Evolutionary conservation across 1,140 invertebrate genomes (phyloP).

Genomic region (Drosophila gunungcola): DNA sequence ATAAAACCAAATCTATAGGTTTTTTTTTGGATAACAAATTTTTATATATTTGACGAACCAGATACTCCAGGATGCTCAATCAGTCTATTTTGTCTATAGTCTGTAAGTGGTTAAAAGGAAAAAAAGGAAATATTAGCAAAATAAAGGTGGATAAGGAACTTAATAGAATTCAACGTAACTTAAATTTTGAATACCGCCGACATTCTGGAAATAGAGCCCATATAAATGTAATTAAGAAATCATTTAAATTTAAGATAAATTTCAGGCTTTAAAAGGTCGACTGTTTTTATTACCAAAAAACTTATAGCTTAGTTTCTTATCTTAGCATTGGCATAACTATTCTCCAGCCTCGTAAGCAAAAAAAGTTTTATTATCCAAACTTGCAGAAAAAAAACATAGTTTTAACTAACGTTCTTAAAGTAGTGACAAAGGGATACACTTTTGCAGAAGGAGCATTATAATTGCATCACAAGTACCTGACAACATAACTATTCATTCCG

Average conservation of each 20-base stretch:
- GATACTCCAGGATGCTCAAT: conserved; percentile 89
- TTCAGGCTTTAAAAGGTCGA: not conserved
- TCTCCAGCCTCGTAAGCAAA: not conserved
- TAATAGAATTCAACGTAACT: no score
- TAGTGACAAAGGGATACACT: conserved; percentile 30
- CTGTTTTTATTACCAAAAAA: not conserved
- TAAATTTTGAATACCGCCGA: no score
- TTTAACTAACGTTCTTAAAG: not conserved
- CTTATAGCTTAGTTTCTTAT: not conserved
- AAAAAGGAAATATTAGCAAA: not conserved
- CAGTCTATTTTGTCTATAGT: conserved; percentile 84
- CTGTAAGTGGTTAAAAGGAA: conserved; percentile 44
- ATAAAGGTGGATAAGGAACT: no score
- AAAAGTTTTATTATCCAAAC: not conserved
- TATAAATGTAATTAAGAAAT: not conserved
- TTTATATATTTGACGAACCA: conserved; percentile 92
- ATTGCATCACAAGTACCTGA: conserved; percentile 57
- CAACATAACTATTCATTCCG: conserved; percentile 19
- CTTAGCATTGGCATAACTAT: not conserved
- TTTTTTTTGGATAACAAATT: conserved; percentile 85
- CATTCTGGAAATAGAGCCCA: no score
- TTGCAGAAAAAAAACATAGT: not conserved
- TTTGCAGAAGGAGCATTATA: conserved; percentile 34
- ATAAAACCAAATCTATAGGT: no score
- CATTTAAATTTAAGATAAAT: not conserved